Conservation (phyloP, 2,797 vertebrate genomes). For the Gephyroberyx darwinii region DNA sequence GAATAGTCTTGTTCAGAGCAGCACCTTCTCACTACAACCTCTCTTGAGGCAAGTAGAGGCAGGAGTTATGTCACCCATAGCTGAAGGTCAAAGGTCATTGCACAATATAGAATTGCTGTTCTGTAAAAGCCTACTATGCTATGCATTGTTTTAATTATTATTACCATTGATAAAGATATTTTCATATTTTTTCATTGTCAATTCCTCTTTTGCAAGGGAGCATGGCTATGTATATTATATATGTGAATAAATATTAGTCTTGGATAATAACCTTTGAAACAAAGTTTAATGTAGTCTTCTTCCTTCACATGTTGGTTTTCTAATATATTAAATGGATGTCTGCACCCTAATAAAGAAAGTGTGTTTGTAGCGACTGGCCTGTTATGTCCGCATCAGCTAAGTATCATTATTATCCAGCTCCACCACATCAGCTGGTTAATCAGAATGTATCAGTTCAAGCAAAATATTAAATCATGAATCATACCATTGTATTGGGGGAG, state of each 20-base stretch:
- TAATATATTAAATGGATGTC: conserved; percentile 86
- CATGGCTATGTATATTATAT: conserved; percentile 76
- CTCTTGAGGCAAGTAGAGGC: conserved; percentile 22
- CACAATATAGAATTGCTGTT: conserved; percentile 69
- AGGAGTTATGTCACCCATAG: conserved; percentile 38
- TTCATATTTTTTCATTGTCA: conserved; percentile 71
- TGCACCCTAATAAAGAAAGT: conserved; percentile 82
- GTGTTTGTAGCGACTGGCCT: conserved; percentile 72
- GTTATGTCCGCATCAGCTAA: conserved; percentile 18
- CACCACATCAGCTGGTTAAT: background rate
- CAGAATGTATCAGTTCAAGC: background rate
- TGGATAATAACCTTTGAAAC: conserved; percentile 77
- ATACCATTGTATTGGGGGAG: background rate
- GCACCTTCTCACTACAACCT: conserved; percentile 39
- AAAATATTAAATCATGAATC: background rate
- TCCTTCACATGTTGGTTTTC: conserved; percentile 83
- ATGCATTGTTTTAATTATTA: conserved; percentile 75
- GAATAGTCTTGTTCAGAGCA: conserved; percentile 42
- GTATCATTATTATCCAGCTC: background rate
- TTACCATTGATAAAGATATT: conserved; percentile 72
- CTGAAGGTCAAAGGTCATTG: conserved; percentile 70
- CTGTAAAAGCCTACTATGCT: conserved; percentile 72
- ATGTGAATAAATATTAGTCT: conserved; percentile 82
- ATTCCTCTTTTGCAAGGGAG: conserved; percentile 66
- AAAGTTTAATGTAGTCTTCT: conserved; percentile 76